Evolutionary conservation across 2,888 invertebrate species (phyloP).

Genomic region (Chrysotoxum bicinctum): DNA sequence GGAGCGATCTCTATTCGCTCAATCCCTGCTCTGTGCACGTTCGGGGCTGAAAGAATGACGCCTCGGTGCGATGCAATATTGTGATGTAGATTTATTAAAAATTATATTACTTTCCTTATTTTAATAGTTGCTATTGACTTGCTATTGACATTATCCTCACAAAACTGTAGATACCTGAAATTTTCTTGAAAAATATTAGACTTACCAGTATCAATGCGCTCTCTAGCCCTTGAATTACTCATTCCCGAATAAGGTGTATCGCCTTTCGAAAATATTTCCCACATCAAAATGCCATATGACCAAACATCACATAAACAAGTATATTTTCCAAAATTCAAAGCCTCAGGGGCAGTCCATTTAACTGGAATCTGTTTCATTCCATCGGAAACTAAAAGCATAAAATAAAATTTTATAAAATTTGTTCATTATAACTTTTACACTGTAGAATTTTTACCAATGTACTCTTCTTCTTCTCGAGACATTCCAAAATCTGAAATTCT

Average conservation of each 20-base stretch:
- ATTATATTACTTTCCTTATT: no score
- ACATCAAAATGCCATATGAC: slow-evolving; percentile 97
- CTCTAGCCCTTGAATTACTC: slow-evolving; percentile 95
- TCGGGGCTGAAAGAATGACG: no score
- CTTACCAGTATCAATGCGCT: slow-evolving; percentile 94
- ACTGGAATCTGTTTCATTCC: slow-evolving; percentile 99
- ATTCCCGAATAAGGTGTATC: slow-evolving; percentile 96
- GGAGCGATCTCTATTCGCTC: no score
- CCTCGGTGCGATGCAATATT: no score
- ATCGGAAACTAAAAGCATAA: slow-evolving; percentile 87
- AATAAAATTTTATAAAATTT: not conserved
- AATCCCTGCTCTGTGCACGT: no score
- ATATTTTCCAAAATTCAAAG: slow-evolving; percentile 97
- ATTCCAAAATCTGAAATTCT: slow-evolving; percentile 99
- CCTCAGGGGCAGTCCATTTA: slow-evolving; percentile 99
- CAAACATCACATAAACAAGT: slow-evolving; percentile 97
- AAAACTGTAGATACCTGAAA: not conserved
- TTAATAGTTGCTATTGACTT: no score
- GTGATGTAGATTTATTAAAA: no score
- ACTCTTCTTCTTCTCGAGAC: slow-evolving; percentile 98
- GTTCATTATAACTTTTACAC: not conserved
- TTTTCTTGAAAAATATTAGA: not conserved
- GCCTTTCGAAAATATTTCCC: slow-evolving; percentile 98
- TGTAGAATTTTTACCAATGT: slow-evolving; percentile 83
- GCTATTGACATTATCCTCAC: no score